These are phyloP conservation scores for Arvicanthis niloticus DNA, from an alignment of 2,113 vertebrate species.

Conservation along the genomic window DNA sequence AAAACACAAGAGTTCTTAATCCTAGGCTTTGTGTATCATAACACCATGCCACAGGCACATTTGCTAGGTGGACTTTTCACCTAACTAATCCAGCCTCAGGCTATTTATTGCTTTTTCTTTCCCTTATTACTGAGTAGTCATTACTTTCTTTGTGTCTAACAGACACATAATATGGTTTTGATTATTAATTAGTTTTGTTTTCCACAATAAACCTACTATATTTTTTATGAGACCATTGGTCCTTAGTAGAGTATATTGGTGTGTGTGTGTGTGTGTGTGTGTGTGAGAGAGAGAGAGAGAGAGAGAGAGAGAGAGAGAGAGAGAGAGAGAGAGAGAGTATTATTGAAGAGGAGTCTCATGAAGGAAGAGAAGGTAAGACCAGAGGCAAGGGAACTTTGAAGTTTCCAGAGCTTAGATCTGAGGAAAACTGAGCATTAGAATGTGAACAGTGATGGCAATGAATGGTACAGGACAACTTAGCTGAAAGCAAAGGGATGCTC, in stretches of 20 bases:
- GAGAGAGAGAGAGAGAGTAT: too few relatives aligned
- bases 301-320: too few relatives aligned
- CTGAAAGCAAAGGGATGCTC: background rate
- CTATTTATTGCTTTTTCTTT: background rate
- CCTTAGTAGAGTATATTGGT: background rate
- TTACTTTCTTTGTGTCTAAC: conserved; percentile 17
- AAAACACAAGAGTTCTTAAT: background rate
- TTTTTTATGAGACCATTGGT: background rate
- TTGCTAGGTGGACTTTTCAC: background rate
- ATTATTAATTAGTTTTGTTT: background rate
- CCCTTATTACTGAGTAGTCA: background rate
- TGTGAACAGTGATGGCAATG: background rate
- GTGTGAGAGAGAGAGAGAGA: too few relatives aligned
- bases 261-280: background rate
- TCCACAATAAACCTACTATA: background rate
- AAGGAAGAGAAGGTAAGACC: background rate
- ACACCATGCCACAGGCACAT: background rate
- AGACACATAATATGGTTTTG: background rate
- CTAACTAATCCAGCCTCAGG: background rate
- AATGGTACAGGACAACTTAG: background rate
- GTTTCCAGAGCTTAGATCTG: background rate
- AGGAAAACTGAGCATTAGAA: background rate
- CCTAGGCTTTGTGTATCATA: background rate
- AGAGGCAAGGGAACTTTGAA: background rate
- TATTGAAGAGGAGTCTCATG: background rate